Evolutionary conservation across 2,113 vertebrate species (phyloP).

Genomic region (Syngnathus scovelli): DNA sequence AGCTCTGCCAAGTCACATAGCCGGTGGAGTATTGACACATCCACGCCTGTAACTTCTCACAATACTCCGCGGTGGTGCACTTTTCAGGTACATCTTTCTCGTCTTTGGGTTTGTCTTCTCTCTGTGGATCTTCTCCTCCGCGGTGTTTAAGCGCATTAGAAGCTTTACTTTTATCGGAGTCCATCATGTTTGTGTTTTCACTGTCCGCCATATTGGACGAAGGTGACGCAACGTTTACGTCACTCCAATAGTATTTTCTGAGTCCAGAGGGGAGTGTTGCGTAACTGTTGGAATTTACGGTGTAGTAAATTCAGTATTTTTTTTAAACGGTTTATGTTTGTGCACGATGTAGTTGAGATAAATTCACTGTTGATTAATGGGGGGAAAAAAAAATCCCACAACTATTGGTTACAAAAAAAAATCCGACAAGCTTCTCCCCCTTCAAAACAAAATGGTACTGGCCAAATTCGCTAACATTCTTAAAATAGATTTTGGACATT

Average conservation of each 20-base stretch:
- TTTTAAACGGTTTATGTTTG: background rate
- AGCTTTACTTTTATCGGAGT: conserved; percentile 34
- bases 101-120: background rate
- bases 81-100: background rate
- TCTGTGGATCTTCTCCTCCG: background rate
- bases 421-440: background rate
- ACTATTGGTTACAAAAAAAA: background rate
- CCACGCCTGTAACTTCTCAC: conserved; percentile 86
- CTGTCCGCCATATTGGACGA: conserved; percentile 67
- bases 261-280: background rate
- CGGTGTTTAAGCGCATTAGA: conserved; percentile 8
- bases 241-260: background rate
- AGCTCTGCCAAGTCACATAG: conserved; percentile 84
- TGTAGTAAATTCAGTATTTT: background rate
- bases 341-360: background rate
- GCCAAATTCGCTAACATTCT: background rate
- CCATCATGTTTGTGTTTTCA: conserved; percentile 53
- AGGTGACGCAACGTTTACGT: conserved; percentile 14
- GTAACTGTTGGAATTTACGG: background rate
- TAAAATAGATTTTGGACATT: background rate
- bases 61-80: conserved; percentile 76
- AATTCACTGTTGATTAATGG: background rate
- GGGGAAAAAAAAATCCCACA: background rate
- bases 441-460: background rate
- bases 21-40: conserved; percentile 92